Percentiles rank a stretch among this genome's conserved stretches.
Evolutionary conservation across 1,140 invertebrate species (phyloP).

Genomic region (Ceratina australensis): DNA sequence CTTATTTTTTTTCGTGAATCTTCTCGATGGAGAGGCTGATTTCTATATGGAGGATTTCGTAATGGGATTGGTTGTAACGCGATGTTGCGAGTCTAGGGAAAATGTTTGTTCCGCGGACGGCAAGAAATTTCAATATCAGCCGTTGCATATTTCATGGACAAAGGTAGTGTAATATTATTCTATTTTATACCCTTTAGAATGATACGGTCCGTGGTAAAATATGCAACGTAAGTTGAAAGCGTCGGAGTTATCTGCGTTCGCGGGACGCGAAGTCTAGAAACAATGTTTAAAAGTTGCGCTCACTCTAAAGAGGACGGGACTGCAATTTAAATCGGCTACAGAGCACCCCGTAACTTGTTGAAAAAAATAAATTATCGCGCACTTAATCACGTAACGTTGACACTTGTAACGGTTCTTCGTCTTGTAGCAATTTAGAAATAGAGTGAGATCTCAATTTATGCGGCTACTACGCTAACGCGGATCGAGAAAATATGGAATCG

Average conservation of each 20-base stretch:
- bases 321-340: not conserved
- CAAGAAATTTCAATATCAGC: not conserved
- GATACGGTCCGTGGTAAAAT: conserved; percentile 2
- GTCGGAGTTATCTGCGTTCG: not conserved
- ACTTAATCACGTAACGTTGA: not conserved
- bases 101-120: not conserved
- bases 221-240: conserved; percentile 17
- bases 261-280: not conserved
- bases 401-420: not conserved
- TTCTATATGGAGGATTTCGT: too few relatives aligned
- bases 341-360: not conserved
- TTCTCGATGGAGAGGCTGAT: not conserved
- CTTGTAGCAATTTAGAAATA: not conserved
- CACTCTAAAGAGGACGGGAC: not conserved
- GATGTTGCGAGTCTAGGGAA: not conserved
- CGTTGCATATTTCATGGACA: not conserved
- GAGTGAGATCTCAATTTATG: not conserved
- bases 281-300: not conserved
- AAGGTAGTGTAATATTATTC: conserved; percentile 19
- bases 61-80: not conserved
- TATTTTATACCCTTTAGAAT: conserved; percentile 6
- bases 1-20: not conserved
- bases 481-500: not conserved
- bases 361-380: not conserved
- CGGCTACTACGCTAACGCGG: too few relatives aligned